A percentile compares a stretch with the other conserved stretches of the same genome.
These are phyloP conservation scores for Nematolebias whitei DNA, from an alignment of 2,113 vertebrate species.

Conservation along the genomic window DNA sequence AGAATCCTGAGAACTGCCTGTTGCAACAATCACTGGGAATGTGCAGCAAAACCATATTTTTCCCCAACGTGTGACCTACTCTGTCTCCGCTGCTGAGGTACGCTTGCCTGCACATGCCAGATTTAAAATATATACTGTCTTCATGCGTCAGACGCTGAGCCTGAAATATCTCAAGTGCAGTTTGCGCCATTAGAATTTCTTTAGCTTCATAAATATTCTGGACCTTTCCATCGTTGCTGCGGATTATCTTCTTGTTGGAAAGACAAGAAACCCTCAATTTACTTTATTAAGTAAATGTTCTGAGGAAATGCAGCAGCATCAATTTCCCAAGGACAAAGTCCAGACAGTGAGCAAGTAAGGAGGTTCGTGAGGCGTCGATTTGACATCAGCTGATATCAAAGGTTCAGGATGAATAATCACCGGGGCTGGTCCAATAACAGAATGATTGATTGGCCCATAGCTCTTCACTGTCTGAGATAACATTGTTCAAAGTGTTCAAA, in stretches of 20 bases:
- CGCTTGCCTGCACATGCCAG: conserved; percentile 28
- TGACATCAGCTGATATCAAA: conserved; percentile 64
- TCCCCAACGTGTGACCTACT: conserved; percentile 21
- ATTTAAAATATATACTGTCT: conserved; percentile 40
- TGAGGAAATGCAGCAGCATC: conserved; percentile 27
- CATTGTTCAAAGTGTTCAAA: conserved; percentile 76
- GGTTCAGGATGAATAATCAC: conserved; percentile 73
- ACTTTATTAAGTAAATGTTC: conserved; percentile 33
- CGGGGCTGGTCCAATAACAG: conserved; percentile 65
- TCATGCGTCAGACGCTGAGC: conserved; percentile 39
- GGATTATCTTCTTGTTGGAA: conserved; percentile 28
- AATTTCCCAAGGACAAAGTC: conserved; percentile 40
- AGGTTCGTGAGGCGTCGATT: conserved; percentile 27
- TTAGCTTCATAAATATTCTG: conserved; percentile 57
- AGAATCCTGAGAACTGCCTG: conserved; percentile 12
- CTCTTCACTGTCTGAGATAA: conserved; percentile 74
- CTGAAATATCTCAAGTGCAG: conserved; percentile 44
- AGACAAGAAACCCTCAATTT: conserved; percentile 23
- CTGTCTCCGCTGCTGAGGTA: conserved; percentile 15
- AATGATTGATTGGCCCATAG: conserved; percentile 73
- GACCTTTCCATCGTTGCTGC: neutral
- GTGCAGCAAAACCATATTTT: conserved; percentile 38
- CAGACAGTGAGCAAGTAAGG: conserved; percentile 25
- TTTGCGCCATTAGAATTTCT: conserved; percentile 51
- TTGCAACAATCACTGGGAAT: conserved; percentile 26